These are phyloP conservation scores for Pectinophora gossypiella DNA, from an alignment of 1,140 invertebrate genomes.

Conservation along the genomic window DNA sequence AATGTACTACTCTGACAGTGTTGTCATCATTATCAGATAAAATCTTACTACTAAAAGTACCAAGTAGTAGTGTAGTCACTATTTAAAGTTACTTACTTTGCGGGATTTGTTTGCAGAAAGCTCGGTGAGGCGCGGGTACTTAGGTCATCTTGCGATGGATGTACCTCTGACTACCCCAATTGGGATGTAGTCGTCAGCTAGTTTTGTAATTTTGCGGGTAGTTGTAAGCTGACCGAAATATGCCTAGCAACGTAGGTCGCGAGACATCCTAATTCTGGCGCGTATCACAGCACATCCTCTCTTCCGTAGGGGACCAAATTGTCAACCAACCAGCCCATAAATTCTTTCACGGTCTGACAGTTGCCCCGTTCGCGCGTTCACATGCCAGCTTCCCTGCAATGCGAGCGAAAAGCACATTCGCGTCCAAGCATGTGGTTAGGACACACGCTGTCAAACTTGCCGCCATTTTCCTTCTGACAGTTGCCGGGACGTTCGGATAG, in stretches of 20 bases:
- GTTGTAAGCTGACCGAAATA: no score
- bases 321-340: constrained; percentile 25
- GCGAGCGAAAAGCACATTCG: constrained; percentile 36
- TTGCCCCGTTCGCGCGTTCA: constrained; percentile 40
- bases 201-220: no score
- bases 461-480: constrained; percentile 32
- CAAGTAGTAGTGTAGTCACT: no score
- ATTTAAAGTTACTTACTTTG: no score
- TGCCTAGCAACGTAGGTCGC: not conserved
- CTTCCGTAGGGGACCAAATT: constrained; percentile 30
- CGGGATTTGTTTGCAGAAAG: no score
- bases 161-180: no score
- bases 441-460: constrained; percentile 43
- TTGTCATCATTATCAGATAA: no score
- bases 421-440: constrained; percentile 48
- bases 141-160: no score
- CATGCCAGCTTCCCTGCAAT: constrained; percentile 38
- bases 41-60: no score
- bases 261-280: not conserved
- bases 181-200: no score
- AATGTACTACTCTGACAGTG: no score
- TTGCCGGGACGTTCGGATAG: constrained; percentile 17
- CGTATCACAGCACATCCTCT: constrained; percentile 1
- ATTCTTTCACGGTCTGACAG: constrained; percentile 43
- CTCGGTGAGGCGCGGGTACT: no score